Evolutionary conservation across 2,113 vertebrate species (phyloP).

Genomic region (Labeo rohita): DNA sequence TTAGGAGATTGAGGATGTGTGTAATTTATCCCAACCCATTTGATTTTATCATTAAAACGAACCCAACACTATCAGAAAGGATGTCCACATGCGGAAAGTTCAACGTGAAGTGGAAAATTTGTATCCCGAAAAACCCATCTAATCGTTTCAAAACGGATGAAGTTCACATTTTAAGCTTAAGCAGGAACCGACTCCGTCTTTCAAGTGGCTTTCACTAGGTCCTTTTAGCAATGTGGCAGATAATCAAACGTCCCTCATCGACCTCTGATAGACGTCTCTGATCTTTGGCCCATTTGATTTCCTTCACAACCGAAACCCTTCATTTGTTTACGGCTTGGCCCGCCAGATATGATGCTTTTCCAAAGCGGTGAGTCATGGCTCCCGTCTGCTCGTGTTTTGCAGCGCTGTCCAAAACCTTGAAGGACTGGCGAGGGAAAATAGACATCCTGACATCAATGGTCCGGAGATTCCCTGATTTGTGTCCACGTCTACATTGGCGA

Average conservation of each 20-base stretch:
- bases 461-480: conserved; percentile 63
- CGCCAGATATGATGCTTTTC: conserved; percentile 43
- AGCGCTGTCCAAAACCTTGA: conserved; percentile 60
- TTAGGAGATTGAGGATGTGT: conserved; percentile 14
- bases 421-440: conserved; percentile 48
- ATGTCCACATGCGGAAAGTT: neutral
- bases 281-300: conserved; percentile 60
- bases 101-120: neutral
- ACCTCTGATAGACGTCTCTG: conserved; percentile 49
- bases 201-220: conserved; percentile 25
- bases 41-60: conserved; percentile 8
- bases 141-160: neutral
- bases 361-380: conserved; percentile 63
- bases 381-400: conserved; percentile 49
- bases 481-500: conserved; percentile 55
- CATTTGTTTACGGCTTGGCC: conserved; percentile 52
- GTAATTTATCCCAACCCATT: conserved; percentile 21
- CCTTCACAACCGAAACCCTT: conserved; percentile 49
- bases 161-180: neutral
- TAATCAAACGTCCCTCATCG: conserved; percentile 25
- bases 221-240: conserved; percentile 3
- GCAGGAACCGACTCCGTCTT: neutral
- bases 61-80: neutral
- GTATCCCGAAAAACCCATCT: neutral
- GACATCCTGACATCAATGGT: conserved; percentile 61